Percentiles rank a stretch among this genome's conserved stretches.
These are phyloP conservation scores for Entosphenus tridentatus DNA, from an alignment of 2,113 vertebrate species.

Conservation along the genomic window DNA sequence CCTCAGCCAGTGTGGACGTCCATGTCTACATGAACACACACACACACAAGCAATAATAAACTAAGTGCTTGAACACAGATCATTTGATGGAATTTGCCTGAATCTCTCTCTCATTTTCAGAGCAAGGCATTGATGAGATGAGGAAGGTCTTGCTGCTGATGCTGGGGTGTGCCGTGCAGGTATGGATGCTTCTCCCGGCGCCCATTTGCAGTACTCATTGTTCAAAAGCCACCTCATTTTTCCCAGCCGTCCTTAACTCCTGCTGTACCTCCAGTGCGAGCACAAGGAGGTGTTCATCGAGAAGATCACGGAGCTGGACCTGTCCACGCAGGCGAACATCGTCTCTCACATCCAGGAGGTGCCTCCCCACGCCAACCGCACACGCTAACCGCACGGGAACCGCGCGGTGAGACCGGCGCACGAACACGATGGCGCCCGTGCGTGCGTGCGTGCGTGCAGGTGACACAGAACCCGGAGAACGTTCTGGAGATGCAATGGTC, in stretches of 20 bases:
- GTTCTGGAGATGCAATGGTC: constrained; percentile 38
- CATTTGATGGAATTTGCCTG: not conserved
- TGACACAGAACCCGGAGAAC: constrained; percentile 36
- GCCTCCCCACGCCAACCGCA: not conserved
- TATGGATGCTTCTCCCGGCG: constrained; percentile 12
- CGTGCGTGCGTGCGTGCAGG: constrained; percentile 19
- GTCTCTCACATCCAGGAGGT: constrained; percentile 57
- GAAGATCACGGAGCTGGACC: constrained; percentile 43
- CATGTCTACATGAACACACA: not conserved
- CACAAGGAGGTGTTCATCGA: constrained; percentile 47
- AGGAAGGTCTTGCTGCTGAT: constrained; percentile 37
- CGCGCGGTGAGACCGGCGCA: too few relatives aligned
- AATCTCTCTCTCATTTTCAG: constrained; percentile 21
- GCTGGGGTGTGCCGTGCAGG: constrained; percentile 62
- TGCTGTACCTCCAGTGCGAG: constrained; percentile 31
- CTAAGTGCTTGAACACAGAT: not conserved
- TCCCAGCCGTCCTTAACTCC: not conserved
- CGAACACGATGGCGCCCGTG: not conserved
- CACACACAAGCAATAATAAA: not conserved
- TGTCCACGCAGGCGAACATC: constrained; percentile 38
- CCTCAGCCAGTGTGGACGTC: not conserved
- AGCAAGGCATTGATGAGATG: constrained; percentile 39
- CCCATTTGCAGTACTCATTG: not conserved
- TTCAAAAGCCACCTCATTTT: not conserved
- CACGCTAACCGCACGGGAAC: not conserved